Evolutionary conservation across 2,797 vertebrate genomes (phyloP).

Genomic region (Borostomias antarcticus): DNA sequence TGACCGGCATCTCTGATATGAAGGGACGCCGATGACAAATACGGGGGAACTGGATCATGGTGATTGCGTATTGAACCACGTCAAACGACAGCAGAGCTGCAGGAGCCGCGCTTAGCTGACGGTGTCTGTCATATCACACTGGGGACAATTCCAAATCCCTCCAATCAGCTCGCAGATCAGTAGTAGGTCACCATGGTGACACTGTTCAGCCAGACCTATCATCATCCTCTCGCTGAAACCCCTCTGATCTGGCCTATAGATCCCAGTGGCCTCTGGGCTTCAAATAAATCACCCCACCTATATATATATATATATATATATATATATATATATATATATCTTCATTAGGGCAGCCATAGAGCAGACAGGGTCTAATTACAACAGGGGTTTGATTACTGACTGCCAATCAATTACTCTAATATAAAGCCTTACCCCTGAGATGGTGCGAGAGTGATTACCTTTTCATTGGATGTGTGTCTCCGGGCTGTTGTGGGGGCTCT

Average conservation of each 20-base stretch:
- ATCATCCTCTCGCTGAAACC: slow-evolving; percentile 14
- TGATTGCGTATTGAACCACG: slow-evolving; percentile 6
- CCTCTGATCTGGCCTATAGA: slow-evolving; percentile 13
- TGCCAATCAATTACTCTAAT: slow-evolving; percentile 56
- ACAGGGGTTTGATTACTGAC: slow-evolving; percentile 54
- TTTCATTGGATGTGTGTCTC: slow-evolving; percentile 39
- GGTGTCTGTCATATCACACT: slow-evolving; percentile 36
- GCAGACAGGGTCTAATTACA: slow-evolving; percentile 57
- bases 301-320: too few relatives aligned
- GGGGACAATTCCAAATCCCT: slow-evolving; percentile 38
- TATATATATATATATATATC: slow-evolving; percentile 43
- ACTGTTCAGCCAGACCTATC: slow-evolving; percentile 41
- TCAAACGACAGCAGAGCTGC: too few relatives aligned
- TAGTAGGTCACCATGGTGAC: slow-evolving; percentile 64
- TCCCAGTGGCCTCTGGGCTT: slow-evolving; percentile 18
- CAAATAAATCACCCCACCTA: slow-evolving; percentile 44
- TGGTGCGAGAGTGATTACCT: slow-evolving; percentile 42
- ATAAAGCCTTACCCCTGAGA: slow-evolving; percentile 40
- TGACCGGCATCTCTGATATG: background rate
- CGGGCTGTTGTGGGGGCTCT: slow-evolving; percentile 26
- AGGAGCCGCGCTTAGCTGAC: background rate
- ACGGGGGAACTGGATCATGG: background rate
- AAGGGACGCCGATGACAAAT: background rate
- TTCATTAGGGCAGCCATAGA: slow-evolving; percentile 52
- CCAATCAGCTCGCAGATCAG: slow-evolving; percentile 46